Conservation (phyloP, 2,797 vertebrate species). For the Gallinago nigripennis region DNA sequence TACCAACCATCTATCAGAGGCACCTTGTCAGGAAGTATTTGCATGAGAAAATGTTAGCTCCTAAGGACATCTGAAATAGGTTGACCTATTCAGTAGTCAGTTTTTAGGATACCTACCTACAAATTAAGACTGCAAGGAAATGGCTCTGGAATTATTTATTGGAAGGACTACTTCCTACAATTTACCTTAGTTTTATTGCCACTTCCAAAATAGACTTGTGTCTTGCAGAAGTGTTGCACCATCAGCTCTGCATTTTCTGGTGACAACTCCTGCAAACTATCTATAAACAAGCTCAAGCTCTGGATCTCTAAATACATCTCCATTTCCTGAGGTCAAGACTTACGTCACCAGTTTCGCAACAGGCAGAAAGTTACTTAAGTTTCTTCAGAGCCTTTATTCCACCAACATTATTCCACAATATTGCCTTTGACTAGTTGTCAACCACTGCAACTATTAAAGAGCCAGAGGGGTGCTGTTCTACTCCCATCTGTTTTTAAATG, state of each 20-base stretch:
- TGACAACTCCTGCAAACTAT: not conserved
- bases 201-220: not conserved
- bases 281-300: not conserved
- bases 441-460: not conserved
- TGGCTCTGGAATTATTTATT: not conserved
- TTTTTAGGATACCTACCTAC: not conserved
- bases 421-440: not conserved
- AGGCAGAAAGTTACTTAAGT: not conserved
- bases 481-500: not conserved
- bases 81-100: not conserved
- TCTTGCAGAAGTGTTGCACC: not conserved
- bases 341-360: not conserved
- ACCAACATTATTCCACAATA: accelerated
- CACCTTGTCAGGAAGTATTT: not conserved
- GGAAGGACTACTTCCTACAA: not conserved
- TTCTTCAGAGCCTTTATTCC: not conserved
- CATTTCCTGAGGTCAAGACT: not conserved
- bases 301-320: not conserved
- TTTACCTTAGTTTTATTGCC: not conserved
- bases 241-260: not conserved
- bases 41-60: not conserved
- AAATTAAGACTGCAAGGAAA: not conserved
- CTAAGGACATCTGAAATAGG: not conserved
- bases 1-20: not conserved
- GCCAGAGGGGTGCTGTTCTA: not conserved